Conservation (phyloP, 2,888 invertebrate species). For the Empis livida region DNA sequence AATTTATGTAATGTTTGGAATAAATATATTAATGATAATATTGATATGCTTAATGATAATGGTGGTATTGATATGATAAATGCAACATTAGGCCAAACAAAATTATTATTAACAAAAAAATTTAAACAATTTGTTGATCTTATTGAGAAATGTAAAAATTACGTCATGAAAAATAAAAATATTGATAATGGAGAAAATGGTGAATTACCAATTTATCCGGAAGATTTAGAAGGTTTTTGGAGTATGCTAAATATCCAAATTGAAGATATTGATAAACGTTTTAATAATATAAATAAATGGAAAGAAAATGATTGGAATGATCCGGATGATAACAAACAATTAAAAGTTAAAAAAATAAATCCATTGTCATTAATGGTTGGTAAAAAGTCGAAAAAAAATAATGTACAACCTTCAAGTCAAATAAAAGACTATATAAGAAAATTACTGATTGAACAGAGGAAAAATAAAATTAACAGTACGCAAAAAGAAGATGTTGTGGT, state of each 20-base stretch:
- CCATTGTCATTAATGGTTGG: constrained; percentile 5
- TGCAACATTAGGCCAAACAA: constrained; percentile 61
- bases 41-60: constrained; percentile 27
- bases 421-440: constrained; percentile 14
- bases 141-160: constrained; percentile 31
- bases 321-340: constrained; percentile 15
- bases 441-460: constrained; percentile 18
- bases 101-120: constrained; percentile 56
- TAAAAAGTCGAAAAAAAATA: constrained; percentile 11
- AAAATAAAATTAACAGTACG: constrained; percentile 19
- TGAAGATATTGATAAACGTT: constrained; percentile 30
- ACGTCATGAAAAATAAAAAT: constrained; percentile 5
- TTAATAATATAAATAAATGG: constrained; percentile 25
- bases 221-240: constrained; percentile 55
- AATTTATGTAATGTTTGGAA: constrained; percentile 39
- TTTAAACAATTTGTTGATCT: constrained; percentile 55
- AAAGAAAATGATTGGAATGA: constrained; percentile 27
- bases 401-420: neutral
- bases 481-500: constrained; percentile 11
- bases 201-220: constrained; percentile 29
- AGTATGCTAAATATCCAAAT: constrained; percentile 53
- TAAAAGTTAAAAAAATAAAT: neutral
- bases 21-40: constrained; percentile 21
- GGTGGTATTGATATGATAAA: constrained; percentile 42
- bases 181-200: constrained; percentile 11